These are phyloP conservation scores for Drosophila anomelani DNA, from an alignment of 2,888 invertebrate genomes.

Conservation along the genomic window DNA sequence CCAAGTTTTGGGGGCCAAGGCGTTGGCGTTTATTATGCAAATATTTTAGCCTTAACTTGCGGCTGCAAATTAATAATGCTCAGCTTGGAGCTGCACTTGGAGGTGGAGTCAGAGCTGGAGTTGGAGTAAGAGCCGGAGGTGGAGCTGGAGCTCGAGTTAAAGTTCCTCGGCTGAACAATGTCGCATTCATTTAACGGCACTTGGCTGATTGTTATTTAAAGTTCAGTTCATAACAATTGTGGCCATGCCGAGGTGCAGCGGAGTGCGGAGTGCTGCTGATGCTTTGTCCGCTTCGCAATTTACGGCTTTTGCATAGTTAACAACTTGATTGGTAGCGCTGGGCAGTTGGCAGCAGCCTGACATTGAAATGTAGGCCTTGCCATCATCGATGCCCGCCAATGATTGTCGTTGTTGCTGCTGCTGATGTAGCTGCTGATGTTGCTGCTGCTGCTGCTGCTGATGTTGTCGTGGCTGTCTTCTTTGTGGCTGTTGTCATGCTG, in stretches of 20 bases:
- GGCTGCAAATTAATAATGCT: slow-evolving; percentile 69
- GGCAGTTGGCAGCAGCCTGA: slow-evolving; percentile 69
- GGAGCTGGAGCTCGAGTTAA: slow-evolving; percentile 28
- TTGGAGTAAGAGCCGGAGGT: slow-evolving; percentile 21
- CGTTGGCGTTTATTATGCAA: slow-evolving; percentile 79
- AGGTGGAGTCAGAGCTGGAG: slow-evolving; percentile 33
- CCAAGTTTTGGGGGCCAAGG: slow-evolving; percentile 52
- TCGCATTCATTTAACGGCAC: slow-evolving; percentile 79
- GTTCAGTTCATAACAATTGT: slow-evolving; percentile 76
- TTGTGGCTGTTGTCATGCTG: slow-evolving; percentile 67
- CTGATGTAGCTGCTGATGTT: slow-evolving; percentile 9
- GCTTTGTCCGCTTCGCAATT: slow-evolving; percentile 60
- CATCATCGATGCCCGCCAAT: slow-evolving; percentile 78
- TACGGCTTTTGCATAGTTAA: slow-evolving; percentile 75
- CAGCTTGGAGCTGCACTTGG: slow-evolving; percentile 38
- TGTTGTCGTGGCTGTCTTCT: slow-evolving; percentile 54
- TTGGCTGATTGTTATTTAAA: slow-evolving; percentile 79
- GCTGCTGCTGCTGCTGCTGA: slow-evolving; percentile 36
- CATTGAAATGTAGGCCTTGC: slow-evolving; percentile 78
- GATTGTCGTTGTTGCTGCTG: slow-evolving; percentile 59
- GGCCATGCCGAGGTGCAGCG: background rate
- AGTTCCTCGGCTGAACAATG: slow-evolving; percentile 57
- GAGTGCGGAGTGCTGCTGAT: slow-evolving; percentile 33
- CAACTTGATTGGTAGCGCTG: slow-evolving; percentile 77
- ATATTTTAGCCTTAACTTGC: slow-evolving; percentile 72